Percentiles rank a stretch among this genome's conserved stretches.
phyloP scores from a whole-genome alignment of 2,888 invertebrate genomes.

The Chrysolina americana region DNA sequence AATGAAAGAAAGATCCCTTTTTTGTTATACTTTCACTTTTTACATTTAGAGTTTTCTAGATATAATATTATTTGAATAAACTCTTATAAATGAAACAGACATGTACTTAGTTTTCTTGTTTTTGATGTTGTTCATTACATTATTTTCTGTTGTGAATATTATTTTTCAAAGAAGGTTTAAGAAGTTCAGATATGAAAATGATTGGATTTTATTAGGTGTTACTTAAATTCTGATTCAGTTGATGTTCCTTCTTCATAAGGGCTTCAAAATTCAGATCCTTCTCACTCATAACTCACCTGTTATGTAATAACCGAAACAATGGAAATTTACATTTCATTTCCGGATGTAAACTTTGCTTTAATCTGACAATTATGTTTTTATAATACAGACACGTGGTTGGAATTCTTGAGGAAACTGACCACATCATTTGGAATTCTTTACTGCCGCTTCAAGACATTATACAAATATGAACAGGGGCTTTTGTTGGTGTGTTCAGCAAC shows the following conservation, averaged over 20 bases:
- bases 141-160: too few species aligned
- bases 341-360: conserved; percentile 17
- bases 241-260: background rate
- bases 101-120: too few species aligned
- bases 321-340: conserved; percentile 17
- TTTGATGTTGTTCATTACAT: too few species aligned
- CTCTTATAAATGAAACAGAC: too few species aligned
- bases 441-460: background rate
- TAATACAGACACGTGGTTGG: conserved; percentile 15
- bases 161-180: too few species aligned
- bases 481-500: too few species aligned
- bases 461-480: background rate
- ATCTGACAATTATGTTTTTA: conserved; percentile 24
- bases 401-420: conserved; percentile 8
- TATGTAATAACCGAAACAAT: conserved; percentile 17
- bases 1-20: too few species aligned
- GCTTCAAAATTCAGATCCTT: conserved; percentile 2
- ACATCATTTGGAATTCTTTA: background rate
- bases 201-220: too few species aligned
- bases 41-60: too few species aligned
- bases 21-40: too few species aligned
- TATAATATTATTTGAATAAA: too few species aligned
- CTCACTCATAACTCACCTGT: conserved; percentile 7
- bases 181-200: too few species aligned
- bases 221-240: conserved; percentile 1